Evolutionary conservation across 2,888 invertebrate species (phyloP), one percentile per base, ranked within the genome.

Genomic region (Hipparchia sbordonii): DNA sequence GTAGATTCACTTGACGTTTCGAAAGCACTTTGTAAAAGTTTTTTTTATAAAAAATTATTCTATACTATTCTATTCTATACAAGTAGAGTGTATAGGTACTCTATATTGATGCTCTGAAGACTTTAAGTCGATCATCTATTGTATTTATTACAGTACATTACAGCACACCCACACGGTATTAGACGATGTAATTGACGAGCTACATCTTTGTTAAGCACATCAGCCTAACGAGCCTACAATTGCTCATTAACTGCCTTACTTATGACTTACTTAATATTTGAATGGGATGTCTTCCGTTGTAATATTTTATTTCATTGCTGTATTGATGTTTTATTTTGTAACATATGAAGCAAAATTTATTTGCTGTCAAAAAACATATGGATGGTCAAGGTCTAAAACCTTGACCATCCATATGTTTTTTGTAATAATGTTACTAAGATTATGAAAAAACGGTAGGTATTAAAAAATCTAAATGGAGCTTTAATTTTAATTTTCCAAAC

Each of bases 111-210:
- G 72, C 46, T 61, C 46, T 9, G 56, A 66, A 72, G 61, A 63
- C 70, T 61, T 73, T 65, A 61, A 56, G 67, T 68, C 48, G 57
- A 66, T 71, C 52, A 45, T 56, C 61, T 73, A 69, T 71, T 75
- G 75, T 75, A 45, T 71, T 67, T 65, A 65, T 65, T 59, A 54
- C 72, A 33, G 60, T 56, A 65, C 65, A 65, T 52, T 33, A 65
- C 51, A 23, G 23, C 52, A 56, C 71, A 71, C 75, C 75, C 73
- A 75, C 75, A 62, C 75, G 59, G 61, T 61, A 71, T 69, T 75
- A 71, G 71, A 61, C 66, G 69, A 68, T 65, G 60, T 75, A 75
- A 73, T 71, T 71, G 73, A 75, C 71, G 73, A 71, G 69, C 57
- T 69, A 71, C 66, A 62, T 75, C 71, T 75, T 71, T 75, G 60